These are phyloP conservation scores for Cirrhinus molitorella DNA, from an alignment of 2,797 vertebrate species.

Conservation along the genomic window DNA sequence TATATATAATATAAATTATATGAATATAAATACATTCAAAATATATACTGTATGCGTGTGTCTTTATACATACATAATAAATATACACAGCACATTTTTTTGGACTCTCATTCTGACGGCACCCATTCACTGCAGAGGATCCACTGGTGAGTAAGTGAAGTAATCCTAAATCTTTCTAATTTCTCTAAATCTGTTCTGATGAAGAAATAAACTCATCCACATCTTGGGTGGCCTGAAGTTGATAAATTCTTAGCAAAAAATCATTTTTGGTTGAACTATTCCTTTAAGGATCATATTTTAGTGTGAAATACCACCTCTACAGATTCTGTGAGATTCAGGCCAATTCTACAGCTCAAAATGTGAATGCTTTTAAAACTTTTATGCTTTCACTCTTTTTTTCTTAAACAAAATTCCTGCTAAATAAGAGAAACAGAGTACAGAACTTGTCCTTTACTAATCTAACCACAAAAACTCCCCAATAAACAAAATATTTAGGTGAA, in stretches of 20 bases:
- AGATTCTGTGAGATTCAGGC: background rate
- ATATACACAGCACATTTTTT: no score
- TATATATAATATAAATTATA: no score
- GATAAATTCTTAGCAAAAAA: background rate
- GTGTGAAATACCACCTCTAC: background rate
- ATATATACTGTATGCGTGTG: no score
- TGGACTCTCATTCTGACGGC: background rate
- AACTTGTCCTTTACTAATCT: background rate
- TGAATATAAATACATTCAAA: no score
- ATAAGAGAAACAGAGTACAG: background rate
- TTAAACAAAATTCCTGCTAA: background rate
- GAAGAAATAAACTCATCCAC: background rate
- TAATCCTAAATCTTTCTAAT: background rate
- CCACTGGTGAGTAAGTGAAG: no score
- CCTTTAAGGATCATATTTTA: background rate
- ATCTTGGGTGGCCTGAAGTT: background rate
- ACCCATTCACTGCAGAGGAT: background rate
- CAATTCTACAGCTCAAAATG: background rate
- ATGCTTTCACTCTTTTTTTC: background rate
- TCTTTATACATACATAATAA: no score
- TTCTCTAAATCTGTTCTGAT: background rate
- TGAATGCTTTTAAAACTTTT: background rate
- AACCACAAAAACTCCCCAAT: background rate
- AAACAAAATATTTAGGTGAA: conserved; percentile 14
- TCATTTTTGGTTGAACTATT: background rate